Evolutionary conservation across 2,797 vertebrate species (phyloP).

Genomic region (Melanotaenia trifasciata): DNA sequence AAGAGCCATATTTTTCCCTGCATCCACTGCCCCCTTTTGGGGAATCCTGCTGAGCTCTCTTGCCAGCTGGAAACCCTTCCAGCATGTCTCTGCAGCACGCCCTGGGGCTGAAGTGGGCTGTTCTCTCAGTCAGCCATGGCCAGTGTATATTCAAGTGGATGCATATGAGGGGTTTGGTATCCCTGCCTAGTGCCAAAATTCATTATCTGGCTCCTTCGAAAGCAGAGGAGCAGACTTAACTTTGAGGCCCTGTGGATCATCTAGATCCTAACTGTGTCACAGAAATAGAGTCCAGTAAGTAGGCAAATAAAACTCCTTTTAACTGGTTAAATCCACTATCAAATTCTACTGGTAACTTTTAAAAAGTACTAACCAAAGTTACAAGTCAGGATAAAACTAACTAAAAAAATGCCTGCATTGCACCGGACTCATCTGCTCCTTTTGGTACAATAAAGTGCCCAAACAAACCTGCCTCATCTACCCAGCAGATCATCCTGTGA

Average conservation of each 20-base stretch:
- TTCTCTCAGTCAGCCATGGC: conserved; percentile 45
- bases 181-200: conserved; percentile 38
- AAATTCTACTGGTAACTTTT: conserved; percentile 10
- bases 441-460: not conserved
- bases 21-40: conserved; percentile 2
- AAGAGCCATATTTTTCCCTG: not conserved
- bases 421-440: not conserved
- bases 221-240: conserved; percentile 41
- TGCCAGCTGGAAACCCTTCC: conserved; percentile 50
- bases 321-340: conserved; percentile 20
- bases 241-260: conserved; percentile 15
- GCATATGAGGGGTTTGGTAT: conserved; percentile 34
- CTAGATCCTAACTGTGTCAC: conserved; percentile 28
- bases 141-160: conserved; percentile 43
- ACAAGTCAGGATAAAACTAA: conserved; percentile 22
- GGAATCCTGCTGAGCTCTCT: conserved; percentile 23
- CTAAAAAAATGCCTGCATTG: conserved; percentile 12
- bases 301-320: conserved; percentile 39
- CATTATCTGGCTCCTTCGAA: conserved; percentile 47
- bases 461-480: conserved; percentile 7
- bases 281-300: conserved; percentile 20
- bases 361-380: conserved; percentile 16
- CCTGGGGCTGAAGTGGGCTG: conserved; percentile 21
- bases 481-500: conserved; percentile 5
- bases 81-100: conserved; percentile 32